A percentile compares a stretch with the other conserved stretches of the same genome.
Conservation (phyloP, 2,888 invertebrate species). For the Tachystola acroxantha region DNA sequence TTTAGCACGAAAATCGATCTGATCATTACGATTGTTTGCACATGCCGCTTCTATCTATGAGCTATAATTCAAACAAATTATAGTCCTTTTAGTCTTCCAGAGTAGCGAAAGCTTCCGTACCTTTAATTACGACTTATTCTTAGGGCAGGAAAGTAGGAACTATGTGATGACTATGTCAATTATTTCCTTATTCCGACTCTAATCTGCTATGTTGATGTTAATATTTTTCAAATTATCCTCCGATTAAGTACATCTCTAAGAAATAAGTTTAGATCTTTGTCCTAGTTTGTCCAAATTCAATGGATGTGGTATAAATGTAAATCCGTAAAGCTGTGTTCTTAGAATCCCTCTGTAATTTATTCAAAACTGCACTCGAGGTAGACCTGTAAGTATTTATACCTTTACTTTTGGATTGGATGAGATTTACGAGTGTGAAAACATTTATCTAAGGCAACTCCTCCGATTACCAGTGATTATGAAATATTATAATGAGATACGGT, state of each 20-base stretch:
- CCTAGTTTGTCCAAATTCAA: constrained; percentile 60
- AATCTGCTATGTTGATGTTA: constrained; percentile 38
- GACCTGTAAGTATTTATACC: too few relatives aligned
- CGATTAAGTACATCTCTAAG: constrained; percentile 29
- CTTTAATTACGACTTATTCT: constrained; percentile 46
- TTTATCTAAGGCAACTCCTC: too few relatives aligned
- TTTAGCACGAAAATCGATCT: constrained; percentile 48
- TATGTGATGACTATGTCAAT: constrained; percentile 78
- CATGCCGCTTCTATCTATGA: constrained; percentile 48
- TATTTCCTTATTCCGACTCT: constrained; percentile 67
- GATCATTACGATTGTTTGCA: constrained; percentile 44
- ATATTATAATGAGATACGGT: too few relatives aligned
- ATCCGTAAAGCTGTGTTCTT: constrained; percentile 65
- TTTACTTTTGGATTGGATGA: too few relatives aligned
- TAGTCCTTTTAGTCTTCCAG: constrained; percentile 71
- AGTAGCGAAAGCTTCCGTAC: constrained; percentile 61
- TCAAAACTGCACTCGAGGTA: constrained; percentile 49
- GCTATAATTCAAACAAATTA: constrained; percentile 37
- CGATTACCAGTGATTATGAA: too few relatives aligned
- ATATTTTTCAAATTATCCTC: constrained; percentile 13
- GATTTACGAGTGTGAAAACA: too few relatives aligned
- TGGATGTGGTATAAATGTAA: constrained; percentile 72
- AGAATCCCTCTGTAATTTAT: constrained; percentile 50
- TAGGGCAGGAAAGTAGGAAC: constrained; percentile 66
- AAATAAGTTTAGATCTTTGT: constrained; percentile 53